Conservation (phyloP, 2,797 vertebrate species). For the Geotrypetes seraphini region DNA sequence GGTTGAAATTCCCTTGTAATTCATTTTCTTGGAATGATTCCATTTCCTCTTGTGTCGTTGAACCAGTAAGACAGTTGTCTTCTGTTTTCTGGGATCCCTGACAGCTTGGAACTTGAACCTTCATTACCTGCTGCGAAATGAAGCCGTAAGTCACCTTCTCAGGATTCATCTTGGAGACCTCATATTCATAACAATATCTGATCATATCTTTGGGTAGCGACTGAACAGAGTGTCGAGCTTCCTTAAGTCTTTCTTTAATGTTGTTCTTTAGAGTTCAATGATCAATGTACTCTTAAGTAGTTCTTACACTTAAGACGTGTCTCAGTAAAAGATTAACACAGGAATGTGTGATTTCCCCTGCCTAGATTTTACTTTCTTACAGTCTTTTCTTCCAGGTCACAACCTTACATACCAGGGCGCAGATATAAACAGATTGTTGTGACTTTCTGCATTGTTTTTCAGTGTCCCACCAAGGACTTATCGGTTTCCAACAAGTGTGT, state of each 20-base stretch:
- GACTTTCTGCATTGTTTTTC: too few species aligned
- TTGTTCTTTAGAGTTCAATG: neutral
- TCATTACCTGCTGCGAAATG: slow-evolving; percentile 24
- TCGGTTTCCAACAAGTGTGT: too few species aligned
- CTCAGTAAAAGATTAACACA: too few species aligned
- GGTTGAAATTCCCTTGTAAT: neutral
- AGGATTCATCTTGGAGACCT: neutral
- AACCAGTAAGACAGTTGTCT: neutral
- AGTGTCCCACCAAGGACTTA: too few species aligned
- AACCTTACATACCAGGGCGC: too few species aligned
- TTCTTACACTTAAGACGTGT: too few species aligned
- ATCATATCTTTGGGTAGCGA: neutral
- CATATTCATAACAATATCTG: neutral
- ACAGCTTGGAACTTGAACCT: neutral
- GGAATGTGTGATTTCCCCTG: too few species aligned
- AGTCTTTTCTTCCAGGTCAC: too few species aligned
- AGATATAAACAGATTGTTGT: too few species aligned
- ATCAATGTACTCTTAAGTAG: rapidly evolving
- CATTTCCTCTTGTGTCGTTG: neutral
- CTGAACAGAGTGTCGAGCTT: slow-evolving; percentile 16
- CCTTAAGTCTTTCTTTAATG: slow-evolving; percentile 7
- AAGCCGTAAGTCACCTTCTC: slow-evolving; percentile 13
- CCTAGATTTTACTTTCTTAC: too few species aligned
- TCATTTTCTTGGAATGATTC: neutral
- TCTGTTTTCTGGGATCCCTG: slow-evolving; percentile 8